These are phyloP conservation scores for Cheilosia grossa DNA, from an alignment of 2,888 invertebrate species.

Conservation along the genomic window DNA sequence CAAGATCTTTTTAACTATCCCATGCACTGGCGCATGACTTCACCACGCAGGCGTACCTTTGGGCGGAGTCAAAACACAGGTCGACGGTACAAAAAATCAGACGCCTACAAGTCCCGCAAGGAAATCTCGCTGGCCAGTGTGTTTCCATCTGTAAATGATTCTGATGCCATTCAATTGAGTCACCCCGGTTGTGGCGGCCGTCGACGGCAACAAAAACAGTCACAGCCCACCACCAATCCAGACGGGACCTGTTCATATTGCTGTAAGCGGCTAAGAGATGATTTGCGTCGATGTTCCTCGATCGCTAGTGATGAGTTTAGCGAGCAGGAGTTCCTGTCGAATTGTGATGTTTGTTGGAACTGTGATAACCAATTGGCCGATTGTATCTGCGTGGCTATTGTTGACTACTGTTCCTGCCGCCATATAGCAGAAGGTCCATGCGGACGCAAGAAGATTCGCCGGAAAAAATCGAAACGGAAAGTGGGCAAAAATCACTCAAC, in stretches of 20 bases:
- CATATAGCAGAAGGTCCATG: slow-evolving; percentile 59
- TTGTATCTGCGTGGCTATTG: slow-evolving; percentile 71
- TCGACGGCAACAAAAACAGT: slow-evolving; percentile 36
- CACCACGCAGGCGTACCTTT: slow-evolving; percentile 42
- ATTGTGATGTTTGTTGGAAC: slow-evolving; percentile 77
- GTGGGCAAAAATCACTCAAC: slow-evolving; percentile 77
- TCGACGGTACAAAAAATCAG: slow-evolving; percentile 69
- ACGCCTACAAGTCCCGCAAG: slow-evolving; percentile 64
- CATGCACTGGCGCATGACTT: slow-evolving; percentile 75
- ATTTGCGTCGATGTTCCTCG: slow-evolving; percentile 69
- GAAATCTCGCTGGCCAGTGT: slow-evolving; percentile 76
- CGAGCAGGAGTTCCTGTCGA: slow-evolving; percentile 77
- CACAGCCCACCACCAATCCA: slow-evolving; percentile 46
- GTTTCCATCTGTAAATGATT: slow-evolving; percentile 75
- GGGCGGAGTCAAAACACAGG: slow-evolving; percentile 59
- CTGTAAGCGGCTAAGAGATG: slow-evolving; percentile 63
- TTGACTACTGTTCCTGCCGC: slow-evolving; percentile 61
- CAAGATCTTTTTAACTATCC: slow-evolving; percentile 75
- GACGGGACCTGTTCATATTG: slow-evolving; percentile 73
- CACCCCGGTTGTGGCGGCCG: slow-evolving; percentile 33
- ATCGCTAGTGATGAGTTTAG: slow-evolving; percentile 77
- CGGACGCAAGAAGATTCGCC: slow-evolving; percentile 75
- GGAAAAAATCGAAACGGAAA: slow-evolving; percentile 76
- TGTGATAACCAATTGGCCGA: slow-evolving; percentile 77
- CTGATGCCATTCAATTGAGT: slow-evolving; percentile 43